These are phyloP conservation scores for Coendou prehensilis DNA, from an alignment of 2,797 vertebrate species.

Conservation along the genomic window DNA sequence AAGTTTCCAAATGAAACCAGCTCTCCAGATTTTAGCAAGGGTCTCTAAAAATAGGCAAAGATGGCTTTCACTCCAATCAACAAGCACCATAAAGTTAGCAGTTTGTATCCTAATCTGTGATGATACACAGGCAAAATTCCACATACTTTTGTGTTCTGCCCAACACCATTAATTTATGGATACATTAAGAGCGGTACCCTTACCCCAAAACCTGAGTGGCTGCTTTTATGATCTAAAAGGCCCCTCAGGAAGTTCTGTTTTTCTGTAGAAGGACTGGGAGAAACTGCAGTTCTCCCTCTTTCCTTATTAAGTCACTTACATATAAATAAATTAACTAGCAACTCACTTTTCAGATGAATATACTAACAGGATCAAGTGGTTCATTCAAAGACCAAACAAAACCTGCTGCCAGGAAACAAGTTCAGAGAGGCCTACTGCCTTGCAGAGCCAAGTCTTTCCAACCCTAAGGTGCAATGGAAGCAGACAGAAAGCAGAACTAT, in stretches of 20 bases:
- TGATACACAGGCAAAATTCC: not conserved
- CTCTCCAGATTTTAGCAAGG: not conserved
- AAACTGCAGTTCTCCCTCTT: not conserved
- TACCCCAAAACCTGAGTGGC: not conserved
- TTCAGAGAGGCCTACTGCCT: conserved; percentile 67
- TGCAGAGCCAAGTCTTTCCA: not conserved
- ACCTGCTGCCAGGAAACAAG: conserved; percentile 10
- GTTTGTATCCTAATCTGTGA: not conserved
- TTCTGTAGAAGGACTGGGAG: not conserved
- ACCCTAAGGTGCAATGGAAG: not conserved
- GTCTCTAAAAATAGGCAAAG: conserved; percentile 46
- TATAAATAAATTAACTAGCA: not conserved
- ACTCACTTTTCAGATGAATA: conserved; percentile 56
- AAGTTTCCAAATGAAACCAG: not conserved
- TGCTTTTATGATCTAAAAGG: not conserved
- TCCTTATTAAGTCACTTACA: not conserved
- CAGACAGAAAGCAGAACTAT: not conserved
- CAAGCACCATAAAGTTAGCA: not conserved
- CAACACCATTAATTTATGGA: not conserved
- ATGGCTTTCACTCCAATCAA: not conserved
- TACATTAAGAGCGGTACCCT: not conserved
- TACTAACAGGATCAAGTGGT: not conserved
- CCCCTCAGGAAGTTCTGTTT: not conserved
- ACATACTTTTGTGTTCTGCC: not conserved
- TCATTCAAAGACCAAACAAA: not conserved